Conservation (phyloP, 2,888 invertebrate genomes). For the Drosophila borborema region DNA sequence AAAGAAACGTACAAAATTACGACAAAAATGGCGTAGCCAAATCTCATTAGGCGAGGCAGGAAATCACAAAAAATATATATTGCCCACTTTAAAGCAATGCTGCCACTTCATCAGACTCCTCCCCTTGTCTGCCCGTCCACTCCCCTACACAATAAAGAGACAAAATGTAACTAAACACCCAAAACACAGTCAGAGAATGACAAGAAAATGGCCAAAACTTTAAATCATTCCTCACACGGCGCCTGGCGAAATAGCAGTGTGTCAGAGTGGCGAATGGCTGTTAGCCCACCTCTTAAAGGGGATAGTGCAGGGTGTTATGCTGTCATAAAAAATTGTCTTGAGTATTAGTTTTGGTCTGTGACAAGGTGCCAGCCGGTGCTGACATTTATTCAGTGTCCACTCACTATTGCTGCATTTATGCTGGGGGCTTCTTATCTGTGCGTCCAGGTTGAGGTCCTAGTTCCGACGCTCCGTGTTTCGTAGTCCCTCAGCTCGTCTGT, state of each 20-base stretch:
- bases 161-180: slow-evolving; percentile 79
- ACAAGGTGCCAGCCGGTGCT: slow-evolving; percentile 64
- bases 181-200: slow-evolving; percentile 32
- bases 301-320: slow-evolving; percentile 37
- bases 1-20: slow-evolving; percentile 52
- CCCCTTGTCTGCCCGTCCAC: neutral
- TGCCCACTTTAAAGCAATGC: slow-evolving; percentile 77
- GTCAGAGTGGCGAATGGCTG: neutral
- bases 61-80: slow-evolving; percentile 75
- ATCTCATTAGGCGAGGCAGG: slow-evolving; percentile 67
- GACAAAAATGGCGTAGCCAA: slow-evolving; percentile 53
- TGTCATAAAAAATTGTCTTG: slow-evolving; percentile 79
- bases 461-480: slow-evolving; percentile 19
- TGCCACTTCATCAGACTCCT: slow-evolving; percentile 69
- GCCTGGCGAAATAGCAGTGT: neutral
- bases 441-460: slow-evolving; percentile 45
- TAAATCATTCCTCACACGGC: slow-evolving; percentile 58
- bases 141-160: slow-evolving; percentile 44
- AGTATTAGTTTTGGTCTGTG: slow-evolving; percentile 79
- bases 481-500: slow-evolving; percentile 71
- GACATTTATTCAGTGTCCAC: slow-evolving; percentile 76
- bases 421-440: slow-evolving; percentile 50
- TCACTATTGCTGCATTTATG: slow-evolving; percentile 56
- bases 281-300: slow-evolving; percentile 8
- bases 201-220: slow-evolving; percentile 61